Conservation (phyloP, 2,113 vertebrate genomes). For the Petromus typicus region DNA sequence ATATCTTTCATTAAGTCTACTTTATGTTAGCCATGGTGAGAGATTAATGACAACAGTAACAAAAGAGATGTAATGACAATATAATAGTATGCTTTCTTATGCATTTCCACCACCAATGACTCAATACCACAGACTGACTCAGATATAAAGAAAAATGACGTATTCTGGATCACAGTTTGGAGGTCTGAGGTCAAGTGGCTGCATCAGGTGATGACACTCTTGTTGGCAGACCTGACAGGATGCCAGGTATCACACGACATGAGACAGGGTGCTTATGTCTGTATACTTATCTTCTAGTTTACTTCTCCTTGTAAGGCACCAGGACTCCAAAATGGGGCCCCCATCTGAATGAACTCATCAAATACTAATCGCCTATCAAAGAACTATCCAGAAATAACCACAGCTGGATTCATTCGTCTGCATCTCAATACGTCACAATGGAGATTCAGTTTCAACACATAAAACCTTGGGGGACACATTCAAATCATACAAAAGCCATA, state of each 20-base stretch:
- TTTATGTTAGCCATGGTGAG: neutral
- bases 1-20: neutral
- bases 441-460: neutral
- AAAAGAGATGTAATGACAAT: neutral
- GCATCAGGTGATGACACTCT: neutral
- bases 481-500: neutral
- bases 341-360: neutral
- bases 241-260: neutral
- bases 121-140: neutral
- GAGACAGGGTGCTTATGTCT: neutral
- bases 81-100: neutral
- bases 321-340: neutral
- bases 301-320: neutral
- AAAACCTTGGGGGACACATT: neutral
- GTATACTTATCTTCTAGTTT: neutral
- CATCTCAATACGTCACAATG: neutral
- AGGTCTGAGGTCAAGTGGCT: neutral
- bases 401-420: neutral
- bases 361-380: neutral
- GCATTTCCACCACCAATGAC: neutral
- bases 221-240: neutral
- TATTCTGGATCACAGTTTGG: neutral
- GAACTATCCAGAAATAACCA: neutral
- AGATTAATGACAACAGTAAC: neutral
- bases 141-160: neutral